Evolutionary conservation across 2,113 vertebrate genomes (phyloP), one percentile per base, ranked within the genome.

Genomic region (Anoplopoma fimbria): DNA sequence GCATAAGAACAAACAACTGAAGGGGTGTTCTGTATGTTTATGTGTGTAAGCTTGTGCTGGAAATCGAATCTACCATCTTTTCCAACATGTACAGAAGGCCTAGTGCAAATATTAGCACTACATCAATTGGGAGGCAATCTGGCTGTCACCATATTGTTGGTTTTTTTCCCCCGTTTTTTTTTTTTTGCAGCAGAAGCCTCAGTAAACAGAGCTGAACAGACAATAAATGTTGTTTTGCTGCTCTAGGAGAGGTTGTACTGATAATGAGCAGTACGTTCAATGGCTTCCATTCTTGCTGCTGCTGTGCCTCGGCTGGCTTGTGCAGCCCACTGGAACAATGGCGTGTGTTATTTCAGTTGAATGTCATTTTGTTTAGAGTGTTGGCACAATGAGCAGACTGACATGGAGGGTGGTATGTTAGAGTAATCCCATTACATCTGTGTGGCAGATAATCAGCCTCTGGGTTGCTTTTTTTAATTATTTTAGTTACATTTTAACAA

Each of bases 81-180:
- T 88, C 71, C 73, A 75, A 87, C 91, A 92, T 91, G 77, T 91
- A 88, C 88, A 85, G 88, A 81, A 79, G 83, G 84, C 78, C 83
- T 69, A 86, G 89, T 60, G 88, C 89, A 93, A 94, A 94, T 93
- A 94, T 93, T 93, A 93, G 87, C 83, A 38, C 87, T 75, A 81
- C 81, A 64, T 88, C 92, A 85, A 83, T 78, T 90, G 91, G 84
- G 89, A 92, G 68, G 61, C 91, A 92, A 91, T 93, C 92, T 93
- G 92, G 87, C 85, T 78, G 72, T 82, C 88, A 69, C 86, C 90
- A 89, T 91, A 88, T 88, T 93, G 91, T 89, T 87, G 62, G 19
- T 36, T 71, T 29, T 65, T 73, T 81, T 36, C 42, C 45, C n/a
- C n/a, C n/a, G n/a, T 38, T 77, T 27, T 15, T 13, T 58, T 29